Conservation (phyloP, 1,140 invertebrate genomes). For the Trichoplusia ni region DNA sequence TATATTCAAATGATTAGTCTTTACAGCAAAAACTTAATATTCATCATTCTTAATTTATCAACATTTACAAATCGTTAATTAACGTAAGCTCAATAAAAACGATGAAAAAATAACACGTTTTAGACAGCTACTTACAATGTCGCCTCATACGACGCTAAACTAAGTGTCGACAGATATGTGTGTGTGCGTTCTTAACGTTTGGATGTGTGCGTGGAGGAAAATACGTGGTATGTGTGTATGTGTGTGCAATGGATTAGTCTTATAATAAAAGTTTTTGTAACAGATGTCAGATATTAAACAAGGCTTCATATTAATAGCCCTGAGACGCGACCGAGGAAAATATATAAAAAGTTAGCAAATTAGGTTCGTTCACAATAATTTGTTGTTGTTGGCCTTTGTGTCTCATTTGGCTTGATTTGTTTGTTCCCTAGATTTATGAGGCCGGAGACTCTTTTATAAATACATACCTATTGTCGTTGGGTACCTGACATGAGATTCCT, state of each 20-base stretch:
- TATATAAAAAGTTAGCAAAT: constrained; percentile 79
- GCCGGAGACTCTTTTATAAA: neutral
- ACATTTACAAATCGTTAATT: constrained; percentile 2
- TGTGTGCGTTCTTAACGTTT: constrained; percentile 48
- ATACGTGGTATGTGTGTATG: constrained; percentile 44
- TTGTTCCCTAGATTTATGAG: constrained; percentile 46
- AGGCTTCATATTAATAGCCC: constrained; percentile 74
- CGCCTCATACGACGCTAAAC: constrained; percentile 58
- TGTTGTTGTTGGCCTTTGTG: constrained; percentile 55
- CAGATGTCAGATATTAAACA: constrained; percentile 81
- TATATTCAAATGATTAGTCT: no score
- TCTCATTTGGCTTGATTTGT: constrained; percentile 50
- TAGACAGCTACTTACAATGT: constrained; percentile 55
- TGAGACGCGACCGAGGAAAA: constrained; percentile 65
- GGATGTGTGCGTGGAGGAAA: constrained; percentile 39
- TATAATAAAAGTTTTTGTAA: constrained; percentile 82
- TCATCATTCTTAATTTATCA: constrained; percentile 8
- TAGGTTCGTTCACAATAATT: constrained; percentile 64
- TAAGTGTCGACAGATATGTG: constrained; percentile 69
- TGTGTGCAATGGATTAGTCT: constrained; percentile 79
- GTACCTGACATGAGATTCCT: neutral
- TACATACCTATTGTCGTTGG: neutral
- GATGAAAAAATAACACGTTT: constrained; percentile 2
- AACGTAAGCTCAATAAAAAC: constrained; percentile 1
- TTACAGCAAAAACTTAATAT: neutral